These are phyloP conservation scores for Perognathus longimembris DNA, from an alignment of 2,113 vertebrate species.

Conservation along the genomic window DNA sequence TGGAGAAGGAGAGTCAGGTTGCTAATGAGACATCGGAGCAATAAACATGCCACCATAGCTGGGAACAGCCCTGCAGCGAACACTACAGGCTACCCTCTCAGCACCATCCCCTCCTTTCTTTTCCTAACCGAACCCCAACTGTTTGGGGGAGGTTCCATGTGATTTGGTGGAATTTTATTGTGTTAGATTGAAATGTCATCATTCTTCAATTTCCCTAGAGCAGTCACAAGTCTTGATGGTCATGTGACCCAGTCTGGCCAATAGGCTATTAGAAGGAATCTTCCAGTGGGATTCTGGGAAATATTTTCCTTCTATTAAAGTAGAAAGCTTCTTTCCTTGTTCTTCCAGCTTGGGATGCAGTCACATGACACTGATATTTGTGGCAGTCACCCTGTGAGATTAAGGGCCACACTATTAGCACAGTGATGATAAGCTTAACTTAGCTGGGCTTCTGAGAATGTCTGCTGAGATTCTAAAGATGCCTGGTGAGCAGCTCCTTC, in stretches of 20 bases:
- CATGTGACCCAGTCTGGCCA: background rate
- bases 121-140: background rate
- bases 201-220: background rate
- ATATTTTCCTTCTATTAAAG: background rate
- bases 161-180: background rate
- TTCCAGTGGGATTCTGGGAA: background rate
- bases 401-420: background rate
- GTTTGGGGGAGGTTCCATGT: background rate
- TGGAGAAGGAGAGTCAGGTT: background rate
- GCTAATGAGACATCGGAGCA: background rate
- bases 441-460: background rate
- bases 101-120: background rate
- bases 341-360: background rate
- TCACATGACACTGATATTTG: background rate
- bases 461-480: constrained; percentile 6
- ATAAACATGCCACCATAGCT: background rate
- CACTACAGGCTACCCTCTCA: background rate
- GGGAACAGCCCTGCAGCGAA: background rate
- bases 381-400: background rate
- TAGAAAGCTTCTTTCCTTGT: background rate
- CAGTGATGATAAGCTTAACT: background rate
- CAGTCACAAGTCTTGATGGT: background rate
- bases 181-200: background rate
- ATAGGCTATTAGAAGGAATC: background rate
- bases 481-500: background rate